These are phyloP conservation scores for Philotrypesis tridentata DNA, from an alignment of 1,140 invertebrate genomes.

Conservation along the genomic window DNA sequence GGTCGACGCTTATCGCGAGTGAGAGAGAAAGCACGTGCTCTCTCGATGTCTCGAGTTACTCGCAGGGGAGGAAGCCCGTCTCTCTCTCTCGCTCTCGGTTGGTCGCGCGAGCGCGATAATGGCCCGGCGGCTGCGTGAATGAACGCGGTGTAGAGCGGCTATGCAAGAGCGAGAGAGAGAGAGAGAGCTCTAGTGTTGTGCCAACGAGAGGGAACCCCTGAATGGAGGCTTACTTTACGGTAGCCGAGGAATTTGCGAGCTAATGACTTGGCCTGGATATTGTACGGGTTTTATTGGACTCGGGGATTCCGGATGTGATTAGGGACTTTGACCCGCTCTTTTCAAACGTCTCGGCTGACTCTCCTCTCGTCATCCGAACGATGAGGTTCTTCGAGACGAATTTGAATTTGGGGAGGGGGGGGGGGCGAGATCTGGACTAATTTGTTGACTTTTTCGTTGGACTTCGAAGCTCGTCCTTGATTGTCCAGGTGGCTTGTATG, in stretches of 20 bases:
- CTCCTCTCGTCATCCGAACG: no score
- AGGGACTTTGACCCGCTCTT: not conserved
- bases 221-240: not conserved
- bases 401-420: no score
- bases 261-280: not conserved
- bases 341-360: no score
- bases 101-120: not conserved
- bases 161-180: no score
- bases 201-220: not conserved
- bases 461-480: no score
- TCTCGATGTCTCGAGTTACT: conserved; percentile 19
- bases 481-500: no score
- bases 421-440: no score
- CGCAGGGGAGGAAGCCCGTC: conserved; percentile 6
- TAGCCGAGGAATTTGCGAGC: not conserved
- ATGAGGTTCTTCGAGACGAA: no score
- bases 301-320: not conserved
- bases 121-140: not conserved
- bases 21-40: conserved; percentile 9
- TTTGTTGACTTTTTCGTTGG: no score
- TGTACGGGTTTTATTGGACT: not conserved
- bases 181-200: not conserved
- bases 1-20: not conserved
- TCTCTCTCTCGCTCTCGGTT: not conserved
- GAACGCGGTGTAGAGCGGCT: not conserved